Conservation (phyloP, 2,888 invertebrate species). For the Leuctra nigra region DNA sequence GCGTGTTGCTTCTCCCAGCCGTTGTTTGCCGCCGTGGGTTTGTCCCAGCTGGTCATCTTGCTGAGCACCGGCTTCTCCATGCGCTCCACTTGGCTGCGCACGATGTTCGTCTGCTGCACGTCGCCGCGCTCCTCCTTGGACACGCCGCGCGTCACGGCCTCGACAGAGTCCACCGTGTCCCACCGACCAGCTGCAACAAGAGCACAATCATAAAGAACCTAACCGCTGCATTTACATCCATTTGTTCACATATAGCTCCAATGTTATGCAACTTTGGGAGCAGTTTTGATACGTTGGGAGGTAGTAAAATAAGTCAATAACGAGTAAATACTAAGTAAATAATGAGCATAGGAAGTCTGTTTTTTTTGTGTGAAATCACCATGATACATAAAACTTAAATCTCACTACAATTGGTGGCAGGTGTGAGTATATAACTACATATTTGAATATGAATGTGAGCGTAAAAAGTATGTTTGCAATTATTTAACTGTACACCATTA, state of each 20-base stretch:
- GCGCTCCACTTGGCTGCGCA: conserved; percentile 44
- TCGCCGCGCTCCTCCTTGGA: conserved; percentile 35
- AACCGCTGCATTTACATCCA: neutral
- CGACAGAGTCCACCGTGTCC: conserved; percentile 48
- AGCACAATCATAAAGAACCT: too few relatives aligned
- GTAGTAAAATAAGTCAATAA: neutral
- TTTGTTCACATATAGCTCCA: too few relatives aligned
- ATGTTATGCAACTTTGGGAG: too few relatives aligned
- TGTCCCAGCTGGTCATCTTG: conserved; percentile 16
- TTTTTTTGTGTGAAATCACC: too few relatives aligned
- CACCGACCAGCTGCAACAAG: conserved; percentile 54
- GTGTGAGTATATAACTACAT: too few relatives aligned
- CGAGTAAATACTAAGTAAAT: too few relatives aligned
- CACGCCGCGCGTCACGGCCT: conserved; percentile 30
- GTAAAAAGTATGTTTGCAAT: too few relatives aligned
- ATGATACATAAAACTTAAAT: too few relatives aligned
- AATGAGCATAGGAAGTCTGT: too few relatives aligned
- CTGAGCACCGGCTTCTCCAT: conserved; percentile 48
- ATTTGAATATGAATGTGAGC: too few relatives aligned
- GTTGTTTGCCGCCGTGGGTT: conserved; percentile 11
- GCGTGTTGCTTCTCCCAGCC: conserved; percentile 19
- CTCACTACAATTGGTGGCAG: too few relatives aligned
- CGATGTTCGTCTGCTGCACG: conserved; percentile 33
- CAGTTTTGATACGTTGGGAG: neutral
- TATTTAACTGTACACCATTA: too few relatives aligned